Percentiles rank a stretch among this genome's conserved stretches.
Conservation (phyloP, 2,888 invertebrate species). For the Teleogryllus oceanicus region DNA sequence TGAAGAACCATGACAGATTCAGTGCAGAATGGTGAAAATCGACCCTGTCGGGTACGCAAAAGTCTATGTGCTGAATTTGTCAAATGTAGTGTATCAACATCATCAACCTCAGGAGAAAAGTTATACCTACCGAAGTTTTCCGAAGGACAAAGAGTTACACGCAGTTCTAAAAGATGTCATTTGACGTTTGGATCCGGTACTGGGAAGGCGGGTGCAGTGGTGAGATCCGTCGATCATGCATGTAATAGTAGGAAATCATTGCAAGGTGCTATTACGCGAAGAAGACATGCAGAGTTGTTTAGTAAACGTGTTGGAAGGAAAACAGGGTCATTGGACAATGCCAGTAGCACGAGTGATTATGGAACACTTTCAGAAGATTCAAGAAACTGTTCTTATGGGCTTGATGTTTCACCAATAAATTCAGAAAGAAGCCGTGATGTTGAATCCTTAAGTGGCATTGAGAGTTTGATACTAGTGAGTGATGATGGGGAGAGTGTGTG, state of each 20-base stretch:
- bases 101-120: neutral
- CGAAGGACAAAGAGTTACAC: neutral
- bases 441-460: slow-evolving; percentile 34
- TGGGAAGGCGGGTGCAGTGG: neutral
- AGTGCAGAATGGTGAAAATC: neutral
- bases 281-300: neutral
- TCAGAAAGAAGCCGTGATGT: slow-evolving; percentile 33
- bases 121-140: neutral
- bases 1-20: slow-evolving; percentile 6
- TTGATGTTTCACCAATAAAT: slow-evolving; percentile 26
- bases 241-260: neutral
- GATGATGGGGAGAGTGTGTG: slow-evolving; percentile 23
- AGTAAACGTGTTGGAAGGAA: neutral
- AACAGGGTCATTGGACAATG: slow-evolving; percentile 22
- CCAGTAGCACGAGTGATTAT: slow-evolving; percentile 37
- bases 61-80: neutral
- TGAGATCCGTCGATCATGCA: neutral
- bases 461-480: slow-evolving; percentile 24
- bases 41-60: neutral
- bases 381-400: slow-evolving; percentile 31
- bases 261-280: neutral
- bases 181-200: neutral
- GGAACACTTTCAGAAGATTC: slow-evolving; percentile 39
- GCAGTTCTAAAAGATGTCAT: neutral
- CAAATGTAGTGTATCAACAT: neutral